Conservation (phyloP, 1,140 invertebrate species). For the Drosophila mayri region DNA sequence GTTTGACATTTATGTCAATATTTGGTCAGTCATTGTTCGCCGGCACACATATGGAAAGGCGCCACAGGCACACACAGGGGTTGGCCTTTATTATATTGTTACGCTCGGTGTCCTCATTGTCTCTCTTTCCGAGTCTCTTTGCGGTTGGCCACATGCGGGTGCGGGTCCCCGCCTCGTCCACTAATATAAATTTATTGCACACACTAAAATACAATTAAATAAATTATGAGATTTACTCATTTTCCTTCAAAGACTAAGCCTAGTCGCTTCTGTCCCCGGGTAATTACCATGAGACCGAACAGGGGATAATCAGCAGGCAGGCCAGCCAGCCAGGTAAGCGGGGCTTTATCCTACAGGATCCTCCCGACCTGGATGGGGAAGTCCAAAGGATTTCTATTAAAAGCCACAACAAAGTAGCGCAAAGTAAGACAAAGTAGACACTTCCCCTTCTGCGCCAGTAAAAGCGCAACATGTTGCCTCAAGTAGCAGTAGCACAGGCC, state of each 20-base stretch:
- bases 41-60: slow-evolving; percentile 17
- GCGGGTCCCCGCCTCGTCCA: slow-evolving; percentile 20
- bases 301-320: slow-evolving; percentile 57
- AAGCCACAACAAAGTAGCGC: slow-evolving; percentile 80
- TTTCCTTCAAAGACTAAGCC: slow-evolving; percentile 30
- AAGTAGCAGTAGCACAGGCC: slow-evolving; percentile 51
- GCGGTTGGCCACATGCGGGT: slow-evolving; percentile 66
- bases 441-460: slow-evolving; percentile 42
- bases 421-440: slow-evolving; percentile 82
- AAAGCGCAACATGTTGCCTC: slow-evolving; percentile 82
- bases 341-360: neutral
- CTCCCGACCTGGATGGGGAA: neutral
- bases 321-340: slow-evolving; percentile 45
- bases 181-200: slow-evolving; percentile 83
- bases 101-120: slow-evolving; percentile 74
- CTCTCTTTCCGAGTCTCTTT: slow-evolving; percentile 11
- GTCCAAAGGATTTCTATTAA: slow-evolving; percentile 79
- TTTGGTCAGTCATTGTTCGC: slow-evolving; percentile 84
- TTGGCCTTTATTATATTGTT: slow-evolving; percentile 75
- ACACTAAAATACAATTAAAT: slow-evolving; percentile 83
- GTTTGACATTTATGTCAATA: slow-evolving; percentile 85
- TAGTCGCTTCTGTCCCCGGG: slow-evolving; percentile 20
- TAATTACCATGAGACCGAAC: slow-evolving; percentile 32
- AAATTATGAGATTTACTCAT: slow-evolving; percentile 80
- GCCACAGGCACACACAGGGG: neutral